Percentiles rank a stretch among this genome's conserved stretches.
phyloP scores from a whole-genome alignment of 2,113 vertebrate species.

The Rattus norvegicus region GRCr8 NC_086032.1:103139001-103139500 shows the following conservation, averaged over 20 bases:
- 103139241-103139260: not conserved
- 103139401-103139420: not conserved
- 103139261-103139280: not conserved
- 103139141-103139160: no score
- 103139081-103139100: no score
- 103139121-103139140: no score
- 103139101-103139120: no score
- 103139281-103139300: not conserved
- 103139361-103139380: not conserved
- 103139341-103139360: not conserved
- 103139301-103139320: not conserved
- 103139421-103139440: no score
- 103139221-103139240: no score
- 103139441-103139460: not conserved
- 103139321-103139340: not conserved
- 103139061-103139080: not conserved
- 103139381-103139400: not conserved
- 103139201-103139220: not conserved
- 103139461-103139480: not conserved
- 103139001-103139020: not conserved
- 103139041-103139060: not conserved
- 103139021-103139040: not conserved
- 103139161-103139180: no score
- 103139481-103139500: not conserved
- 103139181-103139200: no score